Percentiles rank a stretch among this genome's conserved stretches.
Conservation (phyloP, 2,113 vertebrate genomes). For the Amazona guildingii region DNA sequence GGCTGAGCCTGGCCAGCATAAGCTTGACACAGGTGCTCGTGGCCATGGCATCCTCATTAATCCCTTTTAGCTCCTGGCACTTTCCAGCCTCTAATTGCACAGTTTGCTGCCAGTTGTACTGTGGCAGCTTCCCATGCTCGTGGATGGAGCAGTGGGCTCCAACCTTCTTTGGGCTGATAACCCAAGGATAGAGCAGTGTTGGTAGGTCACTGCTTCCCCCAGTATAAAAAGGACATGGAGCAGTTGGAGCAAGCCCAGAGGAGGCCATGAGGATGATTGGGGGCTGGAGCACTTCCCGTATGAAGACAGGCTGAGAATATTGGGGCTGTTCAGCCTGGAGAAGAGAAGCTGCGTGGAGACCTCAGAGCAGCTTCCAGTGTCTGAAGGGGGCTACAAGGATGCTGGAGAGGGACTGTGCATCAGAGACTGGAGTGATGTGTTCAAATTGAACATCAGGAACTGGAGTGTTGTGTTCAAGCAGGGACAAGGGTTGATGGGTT, state of each 20-base stretch:
- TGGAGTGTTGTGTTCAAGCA: no score
- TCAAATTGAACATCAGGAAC: no score
- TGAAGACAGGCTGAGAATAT: not conserved
- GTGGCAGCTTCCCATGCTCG: rapidly evolving
- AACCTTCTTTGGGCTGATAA: not conserved
- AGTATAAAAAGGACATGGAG: not conserved
- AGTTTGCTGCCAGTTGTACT: not conserved
- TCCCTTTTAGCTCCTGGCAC: not conserved
- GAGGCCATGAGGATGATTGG: not conserved
- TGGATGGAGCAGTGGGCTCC: not conserved
- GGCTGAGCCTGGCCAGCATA: not conserved
- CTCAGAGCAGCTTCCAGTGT: not conserved
- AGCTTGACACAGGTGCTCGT: not conserved
- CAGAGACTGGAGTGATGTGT: no score
- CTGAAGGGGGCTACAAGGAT: no score
- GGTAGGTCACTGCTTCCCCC: no score
- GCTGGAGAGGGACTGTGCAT: no score
- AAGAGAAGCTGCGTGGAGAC: not conserved
- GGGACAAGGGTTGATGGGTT: no score
- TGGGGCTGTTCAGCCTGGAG: not conserved
- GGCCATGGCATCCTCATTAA: not conserved
- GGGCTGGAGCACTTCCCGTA: not conserved
- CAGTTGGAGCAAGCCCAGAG: not conserved
- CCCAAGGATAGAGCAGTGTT: no score
- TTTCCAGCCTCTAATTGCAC: not conserved